Conservation (phyloP, 2,113 vertebrate species). For the Orcinus orca region DNA sequence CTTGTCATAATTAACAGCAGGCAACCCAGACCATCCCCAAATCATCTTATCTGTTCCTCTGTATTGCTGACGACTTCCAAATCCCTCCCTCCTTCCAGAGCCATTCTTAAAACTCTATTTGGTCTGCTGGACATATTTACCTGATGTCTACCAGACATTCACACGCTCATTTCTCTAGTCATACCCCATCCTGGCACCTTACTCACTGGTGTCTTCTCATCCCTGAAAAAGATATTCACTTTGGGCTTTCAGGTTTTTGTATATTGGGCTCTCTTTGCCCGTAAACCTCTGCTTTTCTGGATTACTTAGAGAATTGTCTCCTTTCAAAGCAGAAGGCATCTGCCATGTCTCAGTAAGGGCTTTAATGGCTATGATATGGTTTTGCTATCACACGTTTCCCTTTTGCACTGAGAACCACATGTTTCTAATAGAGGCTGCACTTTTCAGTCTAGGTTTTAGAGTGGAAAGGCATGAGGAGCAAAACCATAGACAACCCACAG, state of each 20-base stretch:
- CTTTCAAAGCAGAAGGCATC: background rate
- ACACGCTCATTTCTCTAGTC: fast-evolving
- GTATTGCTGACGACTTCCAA: background rate
- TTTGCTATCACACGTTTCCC: background rate
- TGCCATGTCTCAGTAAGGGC: background rate
- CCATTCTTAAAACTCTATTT: background rate
- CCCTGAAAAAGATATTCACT: background rate
- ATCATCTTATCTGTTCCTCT: background rate
- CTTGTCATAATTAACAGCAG: no score
- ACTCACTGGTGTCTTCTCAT: background rate
- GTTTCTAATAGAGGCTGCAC: background rate
- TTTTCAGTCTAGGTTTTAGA: background rate
- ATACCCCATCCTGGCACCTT: fast-evolving
- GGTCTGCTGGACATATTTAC: background rate
- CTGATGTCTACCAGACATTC: background rate
- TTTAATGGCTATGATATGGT: background rate
- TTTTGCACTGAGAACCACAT: background rate
- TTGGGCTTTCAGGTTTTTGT: background rate
- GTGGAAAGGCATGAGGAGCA: background rate
- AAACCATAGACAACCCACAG: background rate
- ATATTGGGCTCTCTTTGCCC: background rate
- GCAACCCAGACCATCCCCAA: background rate
- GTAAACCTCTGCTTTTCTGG: background rate
- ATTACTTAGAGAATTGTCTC: background rate
- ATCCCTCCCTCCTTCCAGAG: background rate